Percentiles rank a stretch among this genome's conserved stretches.
These are phyloP conservation scores for Zygothrica quintamaculata DNA, from an alignment of 2,888 invertebrate species.

Conservation along the genomic window DNA sequence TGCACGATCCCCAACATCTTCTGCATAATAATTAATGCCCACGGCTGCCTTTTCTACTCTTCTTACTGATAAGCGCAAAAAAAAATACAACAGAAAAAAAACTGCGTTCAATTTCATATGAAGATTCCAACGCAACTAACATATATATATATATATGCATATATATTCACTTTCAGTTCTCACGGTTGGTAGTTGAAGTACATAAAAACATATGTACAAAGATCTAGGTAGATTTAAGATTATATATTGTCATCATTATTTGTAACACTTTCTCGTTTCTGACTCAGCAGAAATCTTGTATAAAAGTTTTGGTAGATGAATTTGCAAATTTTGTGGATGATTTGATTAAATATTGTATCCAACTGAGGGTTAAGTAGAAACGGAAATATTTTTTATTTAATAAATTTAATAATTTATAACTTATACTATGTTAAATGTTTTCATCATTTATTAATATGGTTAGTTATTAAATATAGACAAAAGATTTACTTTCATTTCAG, in stretches of 20 bases:
- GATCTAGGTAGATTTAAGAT: too few relatives aligned
- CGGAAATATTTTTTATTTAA: conserved; percentile 8
- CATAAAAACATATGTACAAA: conserved; percentile 12
- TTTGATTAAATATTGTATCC: conserved; percentile 9
- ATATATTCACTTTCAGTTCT: conserved; percentile 52
- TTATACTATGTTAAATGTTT: background rate
- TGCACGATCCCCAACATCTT: conserved; percentile 54
- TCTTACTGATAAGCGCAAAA: conserved; percentile 51
- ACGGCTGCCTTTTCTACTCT: conserved; percentile 21
- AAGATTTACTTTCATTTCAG: conserved; percentile 53
- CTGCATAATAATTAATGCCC: conserved; percentile 59
- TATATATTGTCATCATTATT: conserved; percentile 52
- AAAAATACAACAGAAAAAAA: too few relatives aligned
- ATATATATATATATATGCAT: background rate
- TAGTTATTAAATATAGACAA: conserved; percentile 5
- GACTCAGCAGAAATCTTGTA: conserved; percentile 42
- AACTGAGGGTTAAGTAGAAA: background rate
- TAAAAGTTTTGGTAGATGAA: conserved; percentile 25
- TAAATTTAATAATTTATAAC: too few relatives aligned
- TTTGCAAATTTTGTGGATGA: conserved; percentile 26
- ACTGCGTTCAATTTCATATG: conserved; percentile 19
- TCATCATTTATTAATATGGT: conserved; percentile 17
- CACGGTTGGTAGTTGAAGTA: conserved; percentile 40
- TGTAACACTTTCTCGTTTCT: conserved; percentile 63
- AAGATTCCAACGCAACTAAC: too few relatives aligned